Conservation (phyloP, 1,140 invertebrate genomes). For the Bursaphelenchus mucronatus region DNA sequence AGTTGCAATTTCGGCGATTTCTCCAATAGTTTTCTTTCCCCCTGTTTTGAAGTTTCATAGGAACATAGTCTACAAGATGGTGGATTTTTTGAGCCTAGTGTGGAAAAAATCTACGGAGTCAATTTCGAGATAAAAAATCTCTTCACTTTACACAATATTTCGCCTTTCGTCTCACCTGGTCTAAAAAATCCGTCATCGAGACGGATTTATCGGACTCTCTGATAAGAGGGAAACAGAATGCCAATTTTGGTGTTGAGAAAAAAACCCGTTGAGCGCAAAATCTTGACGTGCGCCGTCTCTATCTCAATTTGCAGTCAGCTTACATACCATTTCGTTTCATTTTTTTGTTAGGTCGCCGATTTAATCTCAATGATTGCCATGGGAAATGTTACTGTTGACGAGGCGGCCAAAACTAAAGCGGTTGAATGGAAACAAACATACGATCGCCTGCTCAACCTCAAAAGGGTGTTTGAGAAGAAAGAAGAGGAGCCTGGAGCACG, state of each 20-base stretch:
- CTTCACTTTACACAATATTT: neutral
- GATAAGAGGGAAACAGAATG: no score
- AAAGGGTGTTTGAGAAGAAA: slow-evolving; percentile 45
- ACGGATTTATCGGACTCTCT: no score
- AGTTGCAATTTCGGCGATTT: no score
- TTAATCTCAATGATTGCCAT: slow-evolving; percentile 43
- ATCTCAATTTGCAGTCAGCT: neutral
- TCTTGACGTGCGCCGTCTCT: neutral
- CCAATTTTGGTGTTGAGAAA: slow-evolving; percentile 10
- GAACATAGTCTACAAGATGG: no score
- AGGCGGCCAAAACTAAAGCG: neutral
- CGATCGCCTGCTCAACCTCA: slow-evolving; percentile 38
- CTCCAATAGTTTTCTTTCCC: no score
- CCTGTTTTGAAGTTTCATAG: no score
- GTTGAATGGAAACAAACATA: slow-evolving; percentile 50
- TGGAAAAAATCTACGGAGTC: slow-evolving; percentile 8
- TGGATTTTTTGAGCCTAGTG: no score
- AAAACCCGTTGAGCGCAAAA: neutral
- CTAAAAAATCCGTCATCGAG: no score
- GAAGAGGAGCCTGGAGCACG: slow-evolving; percentile 44
- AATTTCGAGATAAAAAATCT: slow-evolving; percentile 9
- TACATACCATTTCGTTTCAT: neutral
- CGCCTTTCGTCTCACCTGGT: no score
- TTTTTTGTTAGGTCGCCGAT: slow-evolving; percentile 39
- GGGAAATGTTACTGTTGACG: slow-evolving; percentile 15